A percentile compares a stretch with the other conserved stretches of the same genome.
These are phyloP conservation scores for Acanthococcus lagerstroemiae DNA, from an alignment of 2,888 invertebrate genomes.

Conservation along the genomic window DNA sequence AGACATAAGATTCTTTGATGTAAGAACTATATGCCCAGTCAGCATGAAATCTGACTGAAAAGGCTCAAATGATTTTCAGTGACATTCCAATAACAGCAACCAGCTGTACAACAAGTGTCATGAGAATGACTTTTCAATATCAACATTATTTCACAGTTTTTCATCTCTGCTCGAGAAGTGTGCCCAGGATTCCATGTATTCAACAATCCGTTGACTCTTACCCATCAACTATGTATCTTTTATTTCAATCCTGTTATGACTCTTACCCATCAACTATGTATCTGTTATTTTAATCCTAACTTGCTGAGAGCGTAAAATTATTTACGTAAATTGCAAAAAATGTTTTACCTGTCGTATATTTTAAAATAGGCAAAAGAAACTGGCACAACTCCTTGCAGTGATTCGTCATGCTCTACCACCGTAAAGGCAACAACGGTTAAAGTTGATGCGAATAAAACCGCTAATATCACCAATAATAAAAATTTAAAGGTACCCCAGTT, in stretches of 20 bases:
- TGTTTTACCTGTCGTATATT: background rate
- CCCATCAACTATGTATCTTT: background rate
- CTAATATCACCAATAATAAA: constrained; percentile 18
- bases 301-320: background rate
- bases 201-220: background rate
- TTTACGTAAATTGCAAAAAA: constrained; percentile 1
- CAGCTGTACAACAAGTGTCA: too few relatives aligned
- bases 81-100: too few relatives aligned
- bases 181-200: background rate
- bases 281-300: background rate
- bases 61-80: too few relatives aligned
- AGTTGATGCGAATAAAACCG: constrained; percentile 25
- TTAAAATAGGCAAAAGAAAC: constrained; percentile 16
- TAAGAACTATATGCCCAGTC: too few relatives aligned
- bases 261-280: background rate
- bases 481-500: constrained; percentile 15
- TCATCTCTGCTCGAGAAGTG: background rate
- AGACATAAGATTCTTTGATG: background rate
- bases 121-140: too few relatives aligned
- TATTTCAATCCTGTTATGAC: background rate
- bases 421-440: constrained; percentile 11
- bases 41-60: too few relatives aligned
- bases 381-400: constrained; percentile 7
- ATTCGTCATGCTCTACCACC: background rate
- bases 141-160: too few relatives aligned